Conservation (phyloP, 2,888 invertebrate genomes). For the Pandemis cinnamomeana region DNA sequence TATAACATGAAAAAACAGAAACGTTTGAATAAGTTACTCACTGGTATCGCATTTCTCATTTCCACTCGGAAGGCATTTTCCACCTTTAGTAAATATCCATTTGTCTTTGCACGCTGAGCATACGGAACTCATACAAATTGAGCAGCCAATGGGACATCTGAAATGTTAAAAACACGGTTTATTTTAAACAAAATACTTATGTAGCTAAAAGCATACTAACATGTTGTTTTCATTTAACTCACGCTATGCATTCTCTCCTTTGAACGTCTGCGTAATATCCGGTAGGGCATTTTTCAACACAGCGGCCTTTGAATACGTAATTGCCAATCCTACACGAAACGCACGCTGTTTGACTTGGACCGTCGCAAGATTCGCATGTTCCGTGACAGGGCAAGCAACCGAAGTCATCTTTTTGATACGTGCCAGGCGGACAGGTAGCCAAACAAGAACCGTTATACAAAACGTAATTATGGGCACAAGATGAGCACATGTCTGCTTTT, state of each 20-base stretch:
- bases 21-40: conserved; percentile 74
- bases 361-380: conserved; percentile 92
- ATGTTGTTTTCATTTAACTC: conserved; percentile 52
- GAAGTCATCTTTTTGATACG: conserved; percentile 94
- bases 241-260: conserved; percentile 90
- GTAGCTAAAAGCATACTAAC: neutral
- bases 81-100: conserved; percentile 90
- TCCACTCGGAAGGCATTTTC: conserved; percentile 89
- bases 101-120: conserved; percentile 90
- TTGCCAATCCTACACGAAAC: conserved; percentile 90
- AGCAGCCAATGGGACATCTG: conserved; percentile 91
- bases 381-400: conserved; percentile 91
- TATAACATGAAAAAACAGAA: conserved; percentile 48
- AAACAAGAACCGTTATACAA: conserved; percentile 93
- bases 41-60: conserved; percentile 90
- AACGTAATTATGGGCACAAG: conserved; percentile 94
- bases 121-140: conserved; percentile 88
- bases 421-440: conserved; percentile 92
- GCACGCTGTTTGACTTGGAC: conserved; percentile 91
- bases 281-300: conserved; percentile 89
- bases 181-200: conserved; percentile 13
- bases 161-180: conserved; percentile 51
- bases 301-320: conserved; percentile 89
- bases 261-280: conserved; percentile 90
- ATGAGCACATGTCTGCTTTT: conserved; percentile 92